Conservation (phyloP, 1,140 invertebrate species). For the Drosophila pectinifera region DNA sequence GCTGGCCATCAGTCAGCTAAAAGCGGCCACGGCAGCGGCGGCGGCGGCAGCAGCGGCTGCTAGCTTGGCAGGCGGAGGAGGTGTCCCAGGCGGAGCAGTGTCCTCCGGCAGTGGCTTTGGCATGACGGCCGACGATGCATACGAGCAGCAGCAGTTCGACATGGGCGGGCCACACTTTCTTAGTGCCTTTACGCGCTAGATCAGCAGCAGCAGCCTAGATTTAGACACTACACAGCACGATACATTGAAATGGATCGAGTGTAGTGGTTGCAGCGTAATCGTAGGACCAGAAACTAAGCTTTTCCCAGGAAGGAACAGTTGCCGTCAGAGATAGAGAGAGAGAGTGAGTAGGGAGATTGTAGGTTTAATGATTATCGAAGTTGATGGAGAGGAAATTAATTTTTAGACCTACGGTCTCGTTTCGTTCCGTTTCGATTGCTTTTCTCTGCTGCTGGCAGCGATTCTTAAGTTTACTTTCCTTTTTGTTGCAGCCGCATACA, state of each 20-base stretch:
- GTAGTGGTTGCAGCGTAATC: too few relatives aligned
- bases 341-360: neutral
- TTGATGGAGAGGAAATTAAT: neutral
- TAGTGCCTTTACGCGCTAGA: slow-evolving; percentile 80
- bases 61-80: slow-evolving; percentile 35
- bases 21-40: slow-evolving; percentile 60
- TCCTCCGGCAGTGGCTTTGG: slow-evolving; percentile 13
- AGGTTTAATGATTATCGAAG: neutral
- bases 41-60: slow-evolving; percentile 46
- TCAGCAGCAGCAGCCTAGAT: neutral
- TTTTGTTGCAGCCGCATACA: neutral
- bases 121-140: slow-evolving; percentile 57
- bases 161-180: slow-evolving; percentile 83
- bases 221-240: neutral
- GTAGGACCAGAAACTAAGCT: neutral
- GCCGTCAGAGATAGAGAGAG: neutral
- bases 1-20: slow-evolving; percentile 76
- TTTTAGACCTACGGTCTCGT: neutral
- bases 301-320: neutral
- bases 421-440: neutral
- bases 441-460: slow-evolving; percentile 2
- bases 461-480: neutral
- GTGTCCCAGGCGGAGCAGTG: neutral
- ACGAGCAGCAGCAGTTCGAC: slow-evolving; percentile 79
- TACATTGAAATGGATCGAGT: neutral